Conservation (phyloP, 1,140 invertebrate genomes). For the Hermetia illucens region DNA sequence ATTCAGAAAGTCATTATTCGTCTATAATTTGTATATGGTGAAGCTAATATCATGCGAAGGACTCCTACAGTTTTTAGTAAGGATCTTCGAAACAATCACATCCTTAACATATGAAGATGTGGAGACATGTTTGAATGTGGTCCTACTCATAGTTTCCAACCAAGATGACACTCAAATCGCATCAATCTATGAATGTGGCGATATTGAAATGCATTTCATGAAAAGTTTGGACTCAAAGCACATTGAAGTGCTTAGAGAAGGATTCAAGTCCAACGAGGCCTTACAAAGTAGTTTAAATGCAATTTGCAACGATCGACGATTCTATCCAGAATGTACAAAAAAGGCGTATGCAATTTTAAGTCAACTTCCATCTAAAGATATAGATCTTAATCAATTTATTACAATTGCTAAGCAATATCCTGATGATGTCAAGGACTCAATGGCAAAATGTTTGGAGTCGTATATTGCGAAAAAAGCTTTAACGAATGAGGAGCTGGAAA, state of each 20-base stretch:
- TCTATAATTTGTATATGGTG: constrained; percentile 15
- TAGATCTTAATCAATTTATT: constrained; percentile 8
- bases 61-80: not conserved
- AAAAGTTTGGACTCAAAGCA: not conserved
- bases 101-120: not conserved
- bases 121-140: not conserved
- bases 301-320: constrained; percentile 2
- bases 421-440: constrained; percentile 8
- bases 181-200: no score
- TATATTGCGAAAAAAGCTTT: constrained; percentile 5
- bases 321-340: constrained; percentile 9
- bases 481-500: constrained; percentile 4
- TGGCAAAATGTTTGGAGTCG: constrained; percentile 8
- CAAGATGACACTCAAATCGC: not conserved
- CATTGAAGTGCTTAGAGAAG: not conserved
- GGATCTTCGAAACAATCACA: not conserved
- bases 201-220: constrained; percentile 7
- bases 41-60: constrained; percentile 8
- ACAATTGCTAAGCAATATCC: constrained; percentile 1
- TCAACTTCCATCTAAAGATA: constrained; percentile 6
- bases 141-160: not conserved
- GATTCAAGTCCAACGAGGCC: constrained; percentile 6
- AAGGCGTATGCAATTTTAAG: constrained; percentile 11
- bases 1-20: constrained; percentile 9
- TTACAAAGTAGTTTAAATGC: constrained; percentile 6